These are phyloP conservation scores for Willowsia nigromaculata DNA, from an alignment of 2,888 invertebrate species.

Conservation along the genomic window DNA sequence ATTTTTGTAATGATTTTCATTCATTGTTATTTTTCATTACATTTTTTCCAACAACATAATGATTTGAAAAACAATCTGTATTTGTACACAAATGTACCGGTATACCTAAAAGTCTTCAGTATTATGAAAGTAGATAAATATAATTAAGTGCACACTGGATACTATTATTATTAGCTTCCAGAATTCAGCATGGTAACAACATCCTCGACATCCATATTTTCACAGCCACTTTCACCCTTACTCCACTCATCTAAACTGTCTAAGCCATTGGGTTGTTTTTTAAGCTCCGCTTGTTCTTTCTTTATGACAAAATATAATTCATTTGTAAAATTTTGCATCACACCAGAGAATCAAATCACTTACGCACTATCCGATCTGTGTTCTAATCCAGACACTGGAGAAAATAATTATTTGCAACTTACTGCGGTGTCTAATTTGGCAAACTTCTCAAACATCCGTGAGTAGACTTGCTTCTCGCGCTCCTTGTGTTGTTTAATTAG, in stretches of 20 bases:
- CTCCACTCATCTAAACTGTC: constrained; percentile 80
- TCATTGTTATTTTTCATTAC: no score
- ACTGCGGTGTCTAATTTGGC: constrained; percentile 71
- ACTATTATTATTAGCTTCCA: neutral
- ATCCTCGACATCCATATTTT: constrained; percentile 80
- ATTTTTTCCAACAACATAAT: no score
- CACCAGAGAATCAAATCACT: no score
- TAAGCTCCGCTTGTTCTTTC: constrained; percentile 87
- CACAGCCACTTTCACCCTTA: constrained; percentile 62
- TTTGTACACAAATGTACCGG: no score
- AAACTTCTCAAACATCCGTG: constrained; percentile 95
- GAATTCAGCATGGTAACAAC: constrained; percentile 28
- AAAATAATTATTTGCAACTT: neutral
- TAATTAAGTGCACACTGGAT: neutral
- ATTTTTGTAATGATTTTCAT: no score
- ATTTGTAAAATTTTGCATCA: no score
- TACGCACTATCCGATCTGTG: no score
- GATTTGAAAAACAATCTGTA: no score
- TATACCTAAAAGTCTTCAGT: no score
- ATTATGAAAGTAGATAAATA: neutral
- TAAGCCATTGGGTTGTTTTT: constrained; percentile 86
- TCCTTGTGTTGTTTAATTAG: constrained; percentile 88
- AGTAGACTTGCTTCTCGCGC: constrained; percentile 92
- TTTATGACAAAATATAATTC: constrained; percentile 80
- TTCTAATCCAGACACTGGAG: no score